These are phyloP conservation scores for Drosophila sproati DNA, from an alignment of 1,140 invertebrate species.

Conservation along the genomic window DNA sequence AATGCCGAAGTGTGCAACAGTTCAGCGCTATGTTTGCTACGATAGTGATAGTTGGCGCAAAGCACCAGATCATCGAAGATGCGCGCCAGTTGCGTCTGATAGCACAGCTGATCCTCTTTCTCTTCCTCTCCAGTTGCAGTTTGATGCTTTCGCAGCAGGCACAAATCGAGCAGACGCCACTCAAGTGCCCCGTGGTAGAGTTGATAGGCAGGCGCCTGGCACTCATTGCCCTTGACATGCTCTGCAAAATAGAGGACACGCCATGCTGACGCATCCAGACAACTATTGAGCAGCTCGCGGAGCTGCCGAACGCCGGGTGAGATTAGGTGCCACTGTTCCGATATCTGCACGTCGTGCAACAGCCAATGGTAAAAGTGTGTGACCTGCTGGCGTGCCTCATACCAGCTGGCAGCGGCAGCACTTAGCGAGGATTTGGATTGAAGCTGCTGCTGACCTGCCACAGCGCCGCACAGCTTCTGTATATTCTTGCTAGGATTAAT, in stretches of 20 bases:
- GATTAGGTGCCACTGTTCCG: slow-evolving; percentile 22
- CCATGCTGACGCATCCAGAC: slow-evolving; percentile 58
- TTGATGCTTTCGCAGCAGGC: slow-evolving; percentile 41
- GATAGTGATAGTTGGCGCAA: slow-evolving; percentile 57
- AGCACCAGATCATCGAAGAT: slow-evolving; percentile 64
- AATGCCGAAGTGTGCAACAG: slow-evolving; percentile 69
- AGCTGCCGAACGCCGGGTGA: slow-evolving; percentile 21
- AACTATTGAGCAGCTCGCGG: slow-evolving; percentile 57
- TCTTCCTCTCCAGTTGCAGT: background rate
- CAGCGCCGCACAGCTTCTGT: slow-evolving; percentile 61
- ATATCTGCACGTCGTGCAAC: slow-evolving; percentile 17
- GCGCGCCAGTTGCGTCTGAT: slow-evolving; percentile 52
- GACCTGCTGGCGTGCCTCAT: slow-evolving; percentile 53
- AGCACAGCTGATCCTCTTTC: slow-evolving; percentile 6
- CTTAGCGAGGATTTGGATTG: slow-evolving; percentile 8
- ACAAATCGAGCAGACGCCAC: slow-evolving; percentile 76
- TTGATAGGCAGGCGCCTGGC: slow-evolving; percentile 74
- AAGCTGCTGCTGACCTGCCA: slow-evolving; percentile 54
- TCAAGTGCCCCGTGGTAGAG: slow-evolving; percentile 77
- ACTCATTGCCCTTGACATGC: slow-evolving; percentile 76
- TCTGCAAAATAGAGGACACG: slow-evolving; percentile 73
- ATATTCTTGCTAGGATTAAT: slow-evolving; percentile 60
- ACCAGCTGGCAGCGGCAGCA: slow-evolving; percentile 38
- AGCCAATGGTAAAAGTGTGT: slow-evolving; percentile 72
- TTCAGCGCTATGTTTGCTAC: slow-evolving; percentile 58